Base-by-base conservation (phyloP, 2,888 invertebrate species). In the Phorcus lineatus region DNA sequence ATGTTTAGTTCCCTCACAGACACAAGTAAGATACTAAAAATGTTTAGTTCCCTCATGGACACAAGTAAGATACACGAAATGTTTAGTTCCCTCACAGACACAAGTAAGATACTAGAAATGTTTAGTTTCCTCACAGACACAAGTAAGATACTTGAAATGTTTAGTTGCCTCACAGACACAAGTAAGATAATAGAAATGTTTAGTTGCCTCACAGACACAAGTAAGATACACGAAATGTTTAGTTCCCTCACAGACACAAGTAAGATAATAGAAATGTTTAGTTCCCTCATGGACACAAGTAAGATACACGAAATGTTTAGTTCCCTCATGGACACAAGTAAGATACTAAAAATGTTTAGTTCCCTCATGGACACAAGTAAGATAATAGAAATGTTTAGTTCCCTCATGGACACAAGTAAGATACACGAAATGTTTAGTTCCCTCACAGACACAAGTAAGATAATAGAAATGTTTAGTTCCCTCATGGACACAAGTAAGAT, bases 211-310 rank as follows among this genome's bases (percentile, higher is more conserved):
- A 36, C 36, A 4, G 36, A 36, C 36, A 36, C 36, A 36, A 36
- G 36, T 36, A 36, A 36, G 36, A 36, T 36, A 36, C 2, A 2
- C 2, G 2, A 36, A 36, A 89, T 90, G 2, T 91, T 91, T 80
- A 88, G 86, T 75, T 89, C 89, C 13, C 84, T 89, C 22, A 85
- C 88, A 28, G 88, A 89, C 78, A 82, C 86, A 79, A 87, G 90
- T 90, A 78, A 74, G 83, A 79, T 19, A 36, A 36, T 36, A 36
- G 36, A 16, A 11, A 22, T 24, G n/a, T 40, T 13, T 9, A 28
- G 54, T 53, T 22, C 16, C 28, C 36, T 7, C 36, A n/a, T n/a
- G n/a, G n/a, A n/a, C 36, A 2, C 2, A 36, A 36, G 7, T 4
- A 40, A n/a, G 17, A 75, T 40, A 47, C 2, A 2, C 2, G 3